Conservation (phyloP, 2,113 vertebrate species). For the Osmerus eperlanus region DNA sequence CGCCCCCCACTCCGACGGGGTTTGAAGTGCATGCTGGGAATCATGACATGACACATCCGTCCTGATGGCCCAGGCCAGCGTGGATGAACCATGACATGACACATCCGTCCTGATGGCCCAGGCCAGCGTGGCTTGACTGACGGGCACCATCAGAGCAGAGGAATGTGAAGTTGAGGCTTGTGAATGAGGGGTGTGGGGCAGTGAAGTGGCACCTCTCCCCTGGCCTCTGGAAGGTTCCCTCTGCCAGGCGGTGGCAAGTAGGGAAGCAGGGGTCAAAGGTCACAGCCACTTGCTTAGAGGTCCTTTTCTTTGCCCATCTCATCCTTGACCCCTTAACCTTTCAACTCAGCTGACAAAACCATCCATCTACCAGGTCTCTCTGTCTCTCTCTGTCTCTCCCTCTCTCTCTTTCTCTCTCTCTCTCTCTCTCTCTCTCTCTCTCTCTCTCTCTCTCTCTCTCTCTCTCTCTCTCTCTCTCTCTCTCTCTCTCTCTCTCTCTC, state of each 20-base stretch:
- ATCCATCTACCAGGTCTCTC: neutral
- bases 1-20: constrained; percentile 47
- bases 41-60: constrained; percentile 26
- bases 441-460: neutral
- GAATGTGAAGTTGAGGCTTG: no score
- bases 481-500: neutral
- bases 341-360: neutral
- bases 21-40: constrained; percentile 52
- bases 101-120: no score
- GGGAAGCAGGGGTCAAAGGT: no score
- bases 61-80: no score
- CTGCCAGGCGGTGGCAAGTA: no score
- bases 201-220: no score
- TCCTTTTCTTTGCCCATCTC: neutral
- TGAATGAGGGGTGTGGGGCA: no score
- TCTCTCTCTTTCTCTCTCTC: neutral
- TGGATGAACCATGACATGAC: no score
- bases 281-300: no score
- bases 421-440: neutral
- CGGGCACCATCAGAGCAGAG: no score
- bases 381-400: neutral
- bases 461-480: neutral
- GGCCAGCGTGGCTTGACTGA: constrained; percentile 5
- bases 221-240: no score
- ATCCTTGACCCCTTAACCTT: neutral